A percentile compares a stretch with the other conserved stretches of the same genome.
These are phyloP conservation scores for Arenicola marina DNA, from an alignment of 2,888 invertebrate genomes.

Conservation along the genomic window DNA sequence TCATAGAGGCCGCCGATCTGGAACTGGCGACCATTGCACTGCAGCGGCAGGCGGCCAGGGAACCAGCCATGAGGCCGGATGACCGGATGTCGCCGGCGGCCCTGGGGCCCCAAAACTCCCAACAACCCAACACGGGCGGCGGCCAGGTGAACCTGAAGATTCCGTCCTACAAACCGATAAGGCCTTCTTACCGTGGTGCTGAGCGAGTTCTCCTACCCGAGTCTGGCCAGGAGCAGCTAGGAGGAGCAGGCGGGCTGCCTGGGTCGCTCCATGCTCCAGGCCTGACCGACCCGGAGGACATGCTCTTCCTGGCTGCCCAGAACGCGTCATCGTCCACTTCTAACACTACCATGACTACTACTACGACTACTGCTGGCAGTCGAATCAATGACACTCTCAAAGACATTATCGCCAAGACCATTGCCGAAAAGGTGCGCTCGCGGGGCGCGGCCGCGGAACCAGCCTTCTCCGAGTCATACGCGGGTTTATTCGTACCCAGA, in stretches of 20 bases:
- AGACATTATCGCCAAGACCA: conserved; percentile 89
- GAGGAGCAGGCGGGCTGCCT: too few relatives aligned
- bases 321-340: background rate
- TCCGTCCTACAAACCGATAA: conserved; percentile 82
- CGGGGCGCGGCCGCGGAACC: conserved; percentile 3
- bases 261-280: background rate
- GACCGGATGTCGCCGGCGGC: background rate
- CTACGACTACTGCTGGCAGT: background rate
- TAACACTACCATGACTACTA: background rate
- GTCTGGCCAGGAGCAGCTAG: too few relatives aligned
- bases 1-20: background rate
- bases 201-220: too few relatives aligned
- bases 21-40: too few relatives aligned
- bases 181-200: background rate
- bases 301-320: background rate
- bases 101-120: background rate
- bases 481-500: too few relatives aligned
- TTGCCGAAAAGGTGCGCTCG: conserved; percentile 73
- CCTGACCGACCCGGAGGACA: background rate
- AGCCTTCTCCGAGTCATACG: background rate
- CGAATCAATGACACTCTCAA: conserved; percentile 69
- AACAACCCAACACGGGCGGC: conserved; percentile 27
- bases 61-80: background rate
- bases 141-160: conserved; percentile 71
- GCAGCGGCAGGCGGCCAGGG: background rate